Conservation (phyloP, 2,888 invertebrate genomes). For the Cyrtodaria siliqua region DNA sequence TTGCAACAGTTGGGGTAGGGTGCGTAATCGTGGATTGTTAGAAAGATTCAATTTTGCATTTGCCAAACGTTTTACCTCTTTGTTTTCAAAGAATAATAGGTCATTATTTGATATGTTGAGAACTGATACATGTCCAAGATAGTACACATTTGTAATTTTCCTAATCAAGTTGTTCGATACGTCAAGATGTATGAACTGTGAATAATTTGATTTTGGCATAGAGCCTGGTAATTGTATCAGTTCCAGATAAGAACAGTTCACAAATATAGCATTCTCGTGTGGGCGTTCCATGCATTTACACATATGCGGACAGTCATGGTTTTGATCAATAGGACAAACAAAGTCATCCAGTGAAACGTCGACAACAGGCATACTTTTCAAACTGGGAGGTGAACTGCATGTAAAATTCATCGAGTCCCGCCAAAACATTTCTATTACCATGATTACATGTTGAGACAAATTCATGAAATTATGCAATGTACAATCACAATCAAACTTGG, state of each 20-base stretch:
- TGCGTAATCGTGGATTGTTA: constrained; percentile 18
- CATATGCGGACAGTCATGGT: not conserved
- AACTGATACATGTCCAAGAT: constrained; percentile 13
- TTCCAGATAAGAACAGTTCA: constrained; percentile 24
- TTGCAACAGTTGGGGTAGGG: constrained; percentile 32
- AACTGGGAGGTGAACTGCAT: constrained; percentile 17
- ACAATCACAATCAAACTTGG: constrained; percentile 34
- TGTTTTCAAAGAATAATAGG: constrained; percentile 8
- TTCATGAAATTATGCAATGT: constrained; percentile 21
- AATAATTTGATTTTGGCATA: constrained; percentile 28
- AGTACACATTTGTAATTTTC: constrained; percentile 4
- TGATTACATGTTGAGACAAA: not conserved
- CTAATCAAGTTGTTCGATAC: constrained; percentile 35
- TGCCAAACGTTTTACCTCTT: constrained; percentile 5
- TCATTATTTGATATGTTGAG: constrained; percentile 29
- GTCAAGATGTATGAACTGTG: constrained; percentile 22
- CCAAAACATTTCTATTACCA: constrained; percentile 18
- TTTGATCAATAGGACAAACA: constrained; percentile 4
- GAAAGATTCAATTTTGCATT: constrained; percentile 25
- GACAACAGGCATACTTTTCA: constrained; percentile 8
- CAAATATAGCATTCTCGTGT: constrained; percentile 21
- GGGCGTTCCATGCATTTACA: constrained; percentile 40
- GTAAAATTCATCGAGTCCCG: constrained; percentile 19
- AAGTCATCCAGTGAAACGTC: constrained; percentile 10
- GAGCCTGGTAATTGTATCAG: constrained; percentile 13